Evolutionary conservation across 2,797 vertebrate species (phyloP), one percentile per base, ranked within the genome.

Genomic region (Bovichtus variegatus): DNA sequence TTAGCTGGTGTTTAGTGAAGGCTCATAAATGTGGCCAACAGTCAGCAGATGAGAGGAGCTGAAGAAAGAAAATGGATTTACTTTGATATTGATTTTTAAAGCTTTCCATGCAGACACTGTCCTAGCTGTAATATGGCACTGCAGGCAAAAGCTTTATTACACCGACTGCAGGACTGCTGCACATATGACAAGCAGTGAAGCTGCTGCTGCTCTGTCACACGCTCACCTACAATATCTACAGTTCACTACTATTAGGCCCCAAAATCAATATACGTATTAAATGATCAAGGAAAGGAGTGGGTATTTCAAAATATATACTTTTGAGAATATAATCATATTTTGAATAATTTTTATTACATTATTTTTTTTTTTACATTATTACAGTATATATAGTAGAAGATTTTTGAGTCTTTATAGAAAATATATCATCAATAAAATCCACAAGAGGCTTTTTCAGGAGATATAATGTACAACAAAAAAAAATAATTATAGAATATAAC

Each of bases 1-100:
- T 85, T 76, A 64, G 55, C 64, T 57, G 71, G 15, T 81, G 41
- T 71, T 85, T 55, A 81, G 69, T 69, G 73, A 72, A 25, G 46
- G 18, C 44, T 75, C 68, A 23, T 68, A 40, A 81, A 74, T 10
- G 53, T 53, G 11, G 7, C 2, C 2, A n/a, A 4, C 19, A 19
- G 2, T 1, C 11, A 59, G 13, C n/a, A 57, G 38, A 47, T 10
- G 23, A 55, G 49, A 44, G 34, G 3, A 71, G 60, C 36, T 47
- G 29, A 25, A 61, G 49, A 54, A 16, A 29, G 46, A 27, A 59
- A 76, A 64, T 59, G 10, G 23, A 27, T 59, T 70, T 27, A 51
- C 49, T 63, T 69, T 66, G 41, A 46, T 81, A 83, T 76, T 79
- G 79, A 74, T 77, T 74, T 50, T 60, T 34, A 19, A 10, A 27